phyloP scores from a whole-genome alignment of 2,797 vertebrate genomes.

The Pagetopsis macropterus region DNA sequence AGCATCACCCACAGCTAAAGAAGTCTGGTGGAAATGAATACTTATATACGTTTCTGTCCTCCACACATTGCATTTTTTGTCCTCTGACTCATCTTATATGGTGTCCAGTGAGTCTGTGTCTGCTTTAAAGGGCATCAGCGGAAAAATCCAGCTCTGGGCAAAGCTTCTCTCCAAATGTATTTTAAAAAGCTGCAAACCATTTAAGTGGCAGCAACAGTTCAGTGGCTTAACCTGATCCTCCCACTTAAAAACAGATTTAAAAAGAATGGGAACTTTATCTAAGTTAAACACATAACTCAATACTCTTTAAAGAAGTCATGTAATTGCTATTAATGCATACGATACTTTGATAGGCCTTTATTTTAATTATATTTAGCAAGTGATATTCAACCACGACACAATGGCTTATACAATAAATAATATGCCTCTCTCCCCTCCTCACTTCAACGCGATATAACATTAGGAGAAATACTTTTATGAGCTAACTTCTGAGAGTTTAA shows the following conservation, averaged over 20 bases:
- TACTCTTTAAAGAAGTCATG: background rate
- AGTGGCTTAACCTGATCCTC: constrained; percentile 17
- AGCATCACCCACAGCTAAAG: constrained; percentile 20
- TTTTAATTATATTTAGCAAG: background rate
- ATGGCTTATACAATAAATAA: background rate
- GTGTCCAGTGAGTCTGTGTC: constrained; percentile 36
- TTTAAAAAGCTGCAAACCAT: constrained; percentile 17
- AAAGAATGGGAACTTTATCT: constrained; percentile 5
- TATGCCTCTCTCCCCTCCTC: background rate
- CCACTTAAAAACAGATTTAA: background rate
- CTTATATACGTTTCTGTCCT: constrained; percentile 26
- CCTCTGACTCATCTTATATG: constrained; percentile 43
- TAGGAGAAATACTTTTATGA: background rate
- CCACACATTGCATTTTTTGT: background rate
- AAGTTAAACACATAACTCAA: background rate
- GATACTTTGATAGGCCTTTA: background rate
- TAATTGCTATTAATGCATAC: background rate
- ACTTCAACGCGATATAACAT: background rate
- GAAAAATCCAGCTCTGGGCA: constrained; percentile 22
- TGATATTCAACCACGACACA: background rate
- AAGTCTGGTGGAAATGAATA: constrained; percentile 27
- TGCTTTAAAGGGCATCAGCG: constrained; percentile 38
- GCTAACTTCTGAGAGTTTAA: background rate
- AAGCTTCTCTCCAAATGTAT: constrained; percentile 11
- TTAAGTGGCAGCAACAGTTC: constrained; percentile 18